Conservation (phyloP, 2,888 invertebrate genomes). For the Lysandra bellargus region DNA sequence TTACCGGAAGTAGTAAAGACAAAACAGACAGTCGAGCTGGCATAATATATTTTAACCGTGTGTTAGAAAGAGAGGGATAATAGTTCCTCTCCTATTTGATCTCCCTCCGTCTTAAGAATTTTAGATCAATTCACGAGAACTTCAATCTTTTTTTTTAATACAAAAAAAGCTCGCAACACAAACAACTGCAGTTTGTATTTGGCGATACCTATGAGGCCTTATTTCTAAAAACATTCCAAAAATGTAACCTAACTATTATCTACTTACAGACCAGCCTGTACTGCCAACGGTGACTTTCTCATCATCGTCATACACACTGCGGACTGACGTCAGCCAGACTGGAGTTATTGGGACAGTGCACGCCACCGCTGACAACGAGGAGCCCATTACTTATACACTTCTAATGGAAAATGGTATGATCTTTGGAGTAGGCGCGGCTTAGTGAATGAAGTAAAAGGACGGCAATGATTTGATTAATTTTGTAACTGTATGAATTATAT, state of each 20-base stretch:
- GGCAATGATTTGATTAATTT: background rate
- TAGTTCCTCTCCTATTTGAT: too few relatives aligned
- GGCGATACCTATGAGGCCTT: too few relatives aligned
- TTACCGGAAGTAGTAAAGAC: too few relatives aligned
- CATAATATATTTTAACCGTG: too few relatives aligned
- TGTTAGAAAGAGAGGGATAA: too few relatives aligned
- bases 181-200: too few relatives aligned
- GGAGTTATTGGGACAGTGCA: constrained; percentile 58
- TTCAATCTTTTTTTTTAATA: too few relatives aligned
- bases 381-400: constrained; percentile 57
- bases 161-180: too few relatives aligned
- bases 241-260: background rate
- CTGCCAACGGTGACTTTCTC: constrained; percentile 56
- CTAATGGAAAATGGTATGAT: constrained; percentile 52
- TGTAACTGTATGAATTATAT: background rate
- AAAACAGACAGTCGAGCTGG: too few relatives aligned
- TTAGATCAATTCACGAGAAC: too few relatives aligned
- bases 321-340: constrained; percentile 52
- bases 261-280: constrained; percentile 46
- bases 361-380: constrained; percentile 62
- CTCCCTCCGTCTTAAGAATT: too few relatives aligned
- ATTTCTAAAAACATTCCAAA: too few relatives aligned
- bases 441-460: background rate
- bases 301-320: constrained; percentile 54
- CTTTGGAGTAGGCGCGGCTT: background rate